Conservation (phyloP, 2,797 vertebrate species). For the Schizopygopsis malacanthus region DNA sequence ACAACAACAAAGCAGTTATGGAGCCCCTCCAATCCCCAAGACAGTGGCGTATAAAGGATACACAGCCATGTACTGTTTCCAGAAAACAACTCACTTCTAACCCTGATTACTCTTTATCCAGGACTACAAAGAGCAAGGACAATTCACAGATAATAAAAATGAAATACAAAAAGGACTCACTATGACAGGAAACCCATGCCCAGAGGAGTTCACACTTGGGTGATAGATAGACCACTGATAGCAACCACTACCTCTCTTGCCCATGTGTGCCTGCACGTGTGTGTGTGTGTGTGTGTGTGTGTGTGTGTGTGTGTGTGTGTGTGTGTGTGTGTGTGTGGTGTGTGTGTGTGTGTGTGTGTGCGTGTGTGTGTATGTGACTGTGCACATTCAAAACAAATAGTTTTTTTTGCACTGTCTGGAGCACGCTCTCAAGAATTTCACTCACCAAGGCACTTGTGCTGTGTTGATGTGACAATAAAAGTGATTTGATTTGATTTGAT, state of each 20-base stretch:
- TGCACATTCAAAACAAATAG: too few relatives aligned
- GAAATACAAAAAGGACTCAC: not conserved
- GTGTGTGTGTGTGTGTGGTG: too few relatives aligned
- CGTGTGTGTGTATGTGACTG: too few relatives aligned
- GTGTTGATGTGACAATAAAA: too few relatives aligned
- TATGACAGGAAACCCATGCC: not conserved
- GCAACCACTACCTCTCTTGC: not conserved
- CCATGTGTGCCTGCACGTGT: too few relatives aligned
- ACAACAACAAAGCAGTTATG: not conserved
- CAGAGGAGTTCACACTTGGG: not conserved
- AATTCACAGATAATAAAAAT: not conserved
- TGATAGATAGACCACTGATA: not conserved
- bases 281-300: too few relatives aligned
- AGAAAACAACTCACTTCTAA: not conserved
- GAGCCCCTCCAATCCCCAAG: not conserved
- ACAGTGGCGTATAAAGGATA: not conserved
- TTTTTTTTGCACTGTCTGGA: too few relatives aligned
- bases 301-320: too few relatives aligned
- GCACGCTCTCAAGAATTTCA: too few relatives aligned
- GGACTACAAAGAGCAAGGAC: not conserved
- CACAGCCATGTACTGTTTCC: not conserved
- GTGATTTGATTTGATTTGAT: too few relatives aligned
- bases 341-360: too few relatives aligned
- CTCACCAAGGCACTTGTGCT: too few relatives aligned
- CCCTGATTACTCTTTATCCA: not conserved